phyloP scores from a whole-genome alignment of 2,797 vertebrate species.

The Pagetopsis macropterus region DNA sequence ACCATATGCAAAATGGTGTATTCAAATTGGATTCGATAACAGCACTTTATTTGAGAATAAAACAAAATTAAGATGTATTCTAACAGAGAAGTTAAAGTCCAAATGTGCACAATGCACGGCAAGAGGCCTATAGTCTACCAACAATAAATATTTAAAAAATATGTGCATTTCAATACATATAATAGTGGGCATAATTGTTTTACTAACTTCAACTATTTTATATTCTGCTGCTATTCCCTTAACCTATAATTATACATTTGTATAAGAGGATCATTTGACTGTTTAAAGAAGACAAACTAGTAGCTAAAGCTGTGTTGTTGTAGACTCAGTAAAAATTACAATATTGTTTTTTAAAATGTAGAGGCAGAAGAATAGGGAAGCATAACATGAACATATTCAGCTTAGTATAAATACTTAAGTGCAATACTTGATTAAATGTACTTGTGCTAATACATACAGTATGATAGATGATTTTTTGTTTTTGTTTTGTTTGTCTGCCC shows the following conservation, averaged over 20 bases:
- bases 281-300: background rate
- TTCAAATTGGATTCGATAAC: background rate
- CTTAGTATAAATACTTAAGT: background rate
- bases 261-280: background rate
- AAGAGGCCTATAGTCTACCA: too few species aligned
- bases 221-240: background rate
- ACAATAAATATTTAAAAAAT: too few species aligned
- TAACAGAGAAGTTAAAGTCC: too few species aligned
- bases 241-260: background rate
- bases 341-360: background rate
- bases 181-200: too few species aligned
- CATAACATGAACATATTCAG: background rate
- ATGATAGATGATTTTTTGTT: background rate
- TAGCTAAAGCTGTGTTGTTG: background rate
- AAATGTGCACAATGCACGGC: too few species aligned
- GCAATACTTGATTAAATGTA: background rate
- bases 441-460: background rate
- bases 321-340: background rate
- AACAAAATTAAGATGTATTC: too few species aligned
- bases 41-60: too few species aligned
- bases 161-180: too few species aligned
- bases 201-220: background rate
- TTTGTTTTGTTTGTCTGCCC: too few species aligned
- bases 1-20: background rate
- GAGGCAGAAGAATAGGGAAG: background rate